Percentiles rank a stretch among this genome's conserved stretches.
Evolutionary conservation across 2,888 invertebrate species (phyloP).

Genomic region (Entomobrya multifasciata): DNA sequence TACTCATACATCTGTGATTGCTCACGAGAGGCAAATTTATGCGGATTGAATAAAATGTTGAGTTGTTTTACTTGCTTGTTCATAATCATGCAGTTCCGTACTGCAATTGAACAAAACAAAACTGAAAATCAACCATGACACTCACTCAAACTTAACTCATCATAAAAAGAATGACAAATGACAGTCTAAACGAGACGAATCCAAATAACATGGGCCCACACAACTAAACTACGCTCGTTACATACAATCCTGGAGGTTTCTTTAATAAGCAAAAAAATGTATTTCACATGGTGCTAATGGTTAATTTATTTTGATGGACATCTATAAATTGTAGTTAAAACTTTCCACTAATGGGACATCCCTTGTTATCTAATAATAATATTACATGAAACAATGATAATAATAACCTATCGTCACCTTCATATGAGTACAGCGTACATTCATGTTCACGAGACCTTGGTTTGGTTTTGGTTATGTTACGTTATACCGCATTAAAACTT

Average conservation of each 20-base stretch:
- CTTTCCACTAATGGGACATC: not conserved
- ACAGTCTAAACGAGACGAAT: conserved; percentile 2
- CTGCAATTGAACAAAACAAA: too few relatives aligned
- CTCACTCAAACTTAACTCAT: conserved; percentile 7
- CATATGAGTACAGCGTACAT: too few relatives aligned
- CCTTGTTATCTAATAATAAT: not conserved
- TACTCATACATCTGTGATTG: too few relatives aligned
- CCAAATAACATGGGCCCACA: not conserved
- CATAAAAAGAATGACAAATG: conserved; percentile 30
- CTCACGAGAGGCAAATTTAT: too few relatives aligned
- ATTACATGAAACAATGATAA: not conserved
- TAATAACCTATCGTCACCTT: not conserved
- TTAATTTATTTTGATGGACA: conserved; percentile 47
- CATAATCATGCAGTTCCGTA: too few relatives aligned
- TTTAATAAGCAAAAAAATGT: not conserved
- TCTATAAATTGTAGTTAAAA: not conserved
- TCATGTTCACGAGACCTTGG: not conserved
- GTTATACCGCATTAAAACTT: not conserved
- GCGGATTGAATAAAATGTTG: too few relatives aligned
- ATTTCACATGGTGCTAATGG: not conserved
- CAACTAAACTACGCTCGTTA: not conserved
- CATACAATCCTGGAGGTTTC: too few relatives aligned
- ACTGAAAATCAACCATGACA: not conserved
- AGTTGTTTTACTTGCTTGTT: too few relatives aligned
- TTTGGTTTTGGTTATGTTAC: too few relatives aligned